These are phyloP conservation scores for Atrichornis clamosus DNA, from an alignment of 2,113 vertebrate genomes.

Conservation along the genomic window DNA sequence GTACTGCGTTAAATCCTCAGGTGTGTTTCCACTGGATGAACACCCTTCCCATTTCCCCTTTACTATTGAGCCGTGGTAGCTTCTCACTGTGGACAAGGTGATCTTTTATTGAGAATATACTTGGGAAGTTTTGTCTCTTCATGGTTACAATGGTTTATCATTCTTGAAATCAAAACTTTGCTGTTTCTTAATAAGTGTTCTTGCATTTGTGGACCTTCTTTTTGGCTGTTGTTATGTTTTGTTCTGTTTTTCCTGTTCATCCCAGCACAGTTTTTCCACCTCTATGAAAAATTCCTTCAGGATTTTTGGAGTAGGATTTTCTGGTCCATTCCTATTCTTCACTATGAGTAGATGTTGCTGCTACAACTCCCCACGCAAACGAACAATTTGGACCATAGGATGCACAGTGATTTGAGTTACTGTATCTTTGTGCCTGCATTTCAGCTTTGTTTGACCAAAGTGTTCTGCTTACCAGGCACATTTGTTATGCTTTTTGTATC, in stretches of 20 bases:
- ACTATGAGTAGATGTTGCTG: background rate
- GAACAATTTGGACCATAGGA: background rate
- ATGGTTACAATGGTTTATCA: background rate
- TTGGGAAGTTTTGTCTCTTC: background rate
- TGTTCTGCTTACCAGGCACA: background rate
- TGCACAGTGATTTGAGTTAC: background rate
- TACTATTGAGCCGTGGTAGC: accelerated
- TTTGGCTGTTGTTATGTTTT: background rate
- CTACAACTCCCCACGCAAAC: background rate
- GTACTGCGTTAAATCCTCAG: background rate
- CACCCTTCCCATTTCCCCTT: background rate
- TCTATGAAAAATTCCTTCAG: background rate
- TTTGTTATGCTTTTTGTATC: background rate
- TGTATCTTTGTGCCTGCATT: background rate
- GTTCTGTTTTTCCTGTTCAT: background rate
- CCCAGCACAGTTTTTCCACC: background rate
- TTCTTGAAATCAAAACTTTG: background rate
- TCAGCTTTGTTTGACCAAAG: background rate
- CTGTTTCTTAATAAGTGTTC: background rate
- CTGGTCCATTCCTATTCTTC: background rate
- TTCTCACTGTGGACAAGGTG: background rate
- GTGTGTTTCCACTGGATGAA: background rate
- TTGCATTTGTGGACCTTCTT: no score
- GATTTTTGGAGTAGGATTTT: background rate
- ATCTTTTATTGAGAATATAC: background rate